These are phyloP conservation scores for Pardosa pseudoannulata DNA, from an alignment of 2,888 invertebrate species.

Conservation along the genomic window DNA sequence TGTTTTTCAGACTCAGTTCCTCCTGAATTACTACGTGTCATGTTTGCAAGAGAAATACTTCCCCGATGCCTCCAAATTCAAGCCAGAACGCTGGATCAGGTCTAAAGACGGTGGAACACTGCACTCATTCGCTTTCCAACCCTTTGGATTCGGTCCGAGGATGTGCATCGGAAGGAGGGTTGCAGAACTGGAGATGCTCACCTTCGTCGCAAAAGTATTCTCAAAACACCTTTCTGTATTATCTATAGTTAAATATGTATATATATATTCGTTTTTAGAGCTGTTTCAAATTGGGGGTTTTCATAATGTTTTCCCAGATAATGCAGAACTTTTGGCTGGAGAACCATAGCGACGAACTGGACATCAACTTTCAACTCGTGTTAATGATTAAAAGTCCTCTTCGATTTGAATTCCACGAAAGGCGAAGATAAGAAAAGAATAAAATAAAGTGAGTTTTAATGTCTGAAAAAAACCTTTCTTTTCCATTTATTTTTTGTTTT, in stretches of 20 bases:
- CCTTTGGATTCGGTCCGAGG: conserved; percentile 80
- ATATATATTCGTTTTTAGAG: no score
- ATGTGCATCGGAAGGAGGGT: conserved; percentile 79
- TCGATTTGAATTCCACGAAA: conserved; percentile 53
- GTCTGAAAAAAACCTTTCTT: no score
- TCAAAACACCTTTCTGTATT: no score
- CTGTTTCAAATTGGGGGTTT: no score
- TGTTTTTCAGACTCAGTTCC: conserved; percentile 48
- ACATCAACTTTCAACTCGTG: conserved; percentile 51
- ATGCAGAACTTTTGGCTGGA: conserved; percentile 68
- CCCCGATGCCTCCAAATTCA: conserved; percentile 77
- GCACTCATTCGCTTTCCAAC: conserved; percentile 79
- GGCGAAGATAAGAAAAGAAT: no score
- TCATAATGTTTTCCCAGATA: conserved; percentile 40
- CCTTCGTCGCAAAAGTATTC: conserved; percentile 79
- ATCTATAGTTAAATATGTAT: no score
- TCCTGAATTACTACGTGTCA: conserved; percentile 84
- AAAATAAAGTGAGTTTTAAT: no score
- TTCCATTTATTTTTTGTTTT: no score
- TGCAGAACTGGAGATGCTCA: conserved; percentile 82
- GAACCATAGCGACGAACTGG: conserved; percentile 43
- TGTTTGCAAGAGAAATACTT: conserved; percentile 82
- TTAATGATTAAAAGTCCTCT: conserved; percentile 58
- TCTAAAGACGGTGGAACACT: conserved; percentile 77
- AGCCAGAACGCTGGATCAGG: conserved; percentile 80